Evolutionary conservation across 2,797 vertebrate genomes (phyloP).

Genomic region (Ciconia nigra): DNA sequence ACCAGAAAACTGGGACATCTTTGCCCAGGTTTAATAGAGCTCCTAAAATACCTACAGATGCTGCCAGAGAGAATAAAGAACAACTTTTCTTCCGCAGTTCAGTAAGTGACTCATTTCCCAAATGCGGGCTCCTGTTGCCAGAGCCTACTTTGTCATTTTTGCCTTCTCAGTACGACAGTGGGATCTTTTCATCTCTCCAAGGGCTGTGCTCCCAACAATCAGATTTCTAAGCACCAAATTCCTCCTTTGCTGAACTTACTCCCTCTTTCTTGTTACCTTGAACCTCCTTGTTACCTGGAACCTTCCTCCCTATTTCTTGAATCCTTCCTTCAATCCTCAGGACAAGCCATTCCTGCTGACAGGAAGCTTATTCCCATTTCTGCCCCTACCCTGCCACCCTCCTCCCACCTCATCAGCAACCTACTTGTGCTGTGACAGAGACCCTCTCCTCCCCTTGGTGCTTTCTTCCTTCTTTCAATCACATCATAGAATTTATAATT

Average conservation of each 20-base stretch:
- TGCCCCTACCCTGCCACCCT: not conserved
- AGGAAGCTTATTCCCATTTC: not conserved
- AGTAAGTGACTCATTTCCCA: not conserved
- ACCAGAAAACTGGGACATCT: conserved; percentile 6
- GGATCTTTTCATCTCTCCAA: not conserved
- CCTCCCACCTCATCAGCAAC: not conserved
- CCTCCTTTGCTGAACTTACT: not conserved
- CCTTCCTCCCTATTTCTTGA: not conserved
- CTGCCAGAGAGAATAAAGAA: not conserved
- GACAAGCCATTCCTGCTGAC: not conserved
- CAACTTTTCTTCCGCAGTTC: not conserved
- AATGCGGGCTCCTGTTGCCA: accelerated
- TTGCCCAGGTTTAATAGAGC: not conserved
- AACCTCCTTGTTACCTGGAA: too few relatives aligned
- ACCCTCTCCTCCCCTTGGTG: not conserved
- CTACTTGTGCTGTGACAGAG: not conserved
- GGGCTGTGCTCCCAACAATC: not conserved
- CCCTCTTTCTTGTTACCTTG: not conserved
- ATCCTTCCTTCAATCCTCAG: not conserved
- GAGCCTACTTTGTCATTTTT: not conserved
- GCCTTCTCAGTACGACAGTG: not conserved
- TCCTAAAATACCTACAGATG: not conserved
- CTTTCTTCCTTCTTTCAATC: not conserved
- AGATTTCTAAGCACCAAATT: not conserved
- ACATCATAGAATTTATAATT: not conserved